These are phyloP conservation scores for Malurus leucopterus DNA, from an alignment of 2,797 vertebrate species.

Conservation along the genomic window DNA sequence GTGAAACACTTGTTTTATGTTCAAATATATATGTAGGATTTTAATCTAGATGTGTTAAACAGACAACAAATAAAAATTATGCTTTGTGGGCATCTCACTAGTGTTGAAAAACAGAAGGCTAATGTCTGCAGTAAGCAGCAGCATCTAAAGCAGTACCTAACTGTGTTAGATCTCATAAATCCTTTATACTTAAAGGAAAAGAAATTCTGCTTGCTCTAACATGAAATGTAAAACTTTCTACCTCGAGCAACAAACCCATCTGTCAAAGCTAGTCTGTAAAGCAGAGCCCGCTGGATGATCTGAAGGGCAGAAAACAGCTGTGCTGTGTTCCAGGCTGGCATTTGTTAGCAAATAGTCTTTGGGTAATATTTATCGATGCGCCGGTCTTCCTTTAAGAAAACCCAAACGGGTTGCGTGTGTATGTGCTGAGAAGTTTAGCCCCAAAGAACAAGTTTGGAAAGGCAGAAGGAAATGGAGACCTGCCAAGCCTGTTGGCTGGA, in stretches of 20 bases:
- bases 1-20: background rate
- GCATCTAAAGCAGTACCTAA: constrained; percentile 33
- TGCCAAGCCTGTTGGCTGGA: constrained; percentile 74
- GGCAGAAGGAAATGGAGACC: constrained; percentile 67
- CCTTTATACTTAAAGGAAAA: constrained; percentile 46
- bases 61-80: constrained; percentile 14
- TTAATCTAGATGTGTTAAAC: constrained; percentile 23
- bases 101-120: constrained; percentile 22
- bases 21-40: background rate
- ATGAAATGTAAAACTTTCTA: constrained; percentile 45
- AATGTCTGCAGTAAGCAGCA: constrained; percentile 15
- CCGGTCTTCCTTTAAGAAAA: background rate
- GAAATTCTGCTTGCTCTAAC: constrained; percentile 31
- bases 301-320: background rate
- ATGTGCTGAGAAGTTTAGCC: constrained; percentile 49
- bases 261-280: constrained; percentile 24
- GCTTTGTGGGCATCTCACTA: constrained; percentile 20
- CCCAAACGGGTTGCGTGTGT: rapidly evolving
- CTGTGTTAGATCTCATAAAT: constrained; percentile 41
- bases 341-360: background rate
- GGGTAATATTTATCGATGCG: background rate
- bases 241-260: constrained; percentile 35
- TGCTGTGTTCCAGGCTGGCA: background rate
- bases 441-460: constrained; percentile 54
- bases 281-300: background rate